Base-by-base conservation (phyloP, 2,888 invertebrate species). In the Drosophila picticornis region DNA sequence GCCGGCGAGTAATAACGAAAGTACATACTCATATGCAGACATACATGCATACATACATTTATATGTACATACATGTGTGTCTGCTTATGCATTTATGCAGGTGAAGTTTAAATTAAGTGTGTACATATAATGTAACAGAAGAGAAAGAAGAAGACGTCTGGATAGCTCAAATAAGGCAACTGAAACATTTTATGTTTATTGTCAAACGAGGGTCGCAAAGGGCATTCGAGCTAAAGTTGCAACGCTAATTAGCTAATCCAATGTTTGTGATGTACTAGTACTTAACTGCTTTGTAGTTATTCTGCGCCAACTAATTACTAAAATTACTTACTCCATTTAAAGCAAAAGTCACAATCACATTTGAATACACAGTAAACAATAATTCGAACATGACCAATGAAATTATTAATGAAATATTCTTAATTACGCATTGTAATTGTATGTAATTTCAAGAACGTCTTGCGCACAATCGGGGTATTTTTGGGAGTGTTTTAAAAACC, bases 1-100 rank as follows among this genome's bases (percentile, higher is more conserved):
- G 56, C 55, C 53, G 62, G 55, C 59, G 27, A 55, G 58, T 55
- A 62, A 53, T 40, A 70, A 40, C 16, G 34, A 68, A 60, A 51
- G 57, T 52, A 58, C 32, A n/a, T 19, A 43, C 51, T 22, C 16
- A 52, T 13, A 27, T 36, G 9, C 13, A 50, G 16, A 27, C 25
- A n/a, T 19, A 43, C 22, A 1, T 43, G 11, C 29, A 31, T 29
- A 22, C 53, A 31, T 22, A 27, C 13, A n/a, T 34, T 1, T 6
- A 50, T 13, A 25, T 11, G 11, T 10, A 32, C 25, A n/a, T 10
- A 22, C 48, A 27, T n/a, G 46, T 32, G 25, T 25, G 53, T 38
- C 16, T 29, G 25, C 22, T 34, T 53, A 55, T 55, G 55, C 36
- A 38, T 56, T 22, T 57, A 57, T 40, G 56, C 40, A 43, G 31